phyloP scores from a whole-genome alignment of 2,888 invertebrate species.

The Rotaria magnacalcarata region DNA sequence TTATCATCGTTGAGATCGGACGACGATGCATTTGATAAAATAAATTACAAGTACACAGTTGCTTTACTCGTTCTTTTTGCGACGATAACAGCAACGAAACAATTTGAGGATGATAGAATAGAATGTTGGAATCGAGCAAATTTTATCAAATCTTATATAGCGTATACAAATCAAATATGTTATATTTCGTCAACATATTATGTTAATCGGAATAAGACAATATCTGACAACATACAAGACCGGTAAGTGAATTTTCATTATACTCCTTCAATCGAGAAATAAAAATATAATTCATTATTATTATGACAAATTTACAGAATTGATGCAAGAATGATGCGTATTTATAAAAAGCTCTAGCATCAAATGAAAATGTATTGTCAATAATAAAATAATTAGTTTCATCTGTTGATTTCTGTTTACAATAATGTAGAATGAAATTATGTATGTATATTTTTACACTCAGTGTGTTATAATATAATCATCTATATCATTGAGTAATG shows the following conservation, averaged over 20 bases:
- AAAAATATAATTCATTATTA: too few relatives aligned
- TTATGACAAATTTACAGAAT: too few relatives aligned
- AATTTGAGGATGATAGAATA: conserved; percentile 28
- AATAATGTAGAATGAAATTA: too few relatives aligned
- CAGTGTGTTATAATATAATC: too few relatives aligned
- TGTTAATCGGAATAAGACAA: background rate
- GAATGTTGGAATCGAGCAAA: conserved; percentile 37
- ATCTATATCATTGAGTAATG: background rate
- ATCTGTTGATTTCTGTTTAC: too few relatives aligned
- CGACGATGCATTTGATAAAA: conserved; percentile 16
- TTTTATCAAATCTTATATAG: background rate
- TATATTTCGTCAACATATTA: conserved; percentile 25
- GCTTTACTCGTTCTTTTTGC: background rate
- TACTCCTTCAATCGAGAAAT: too few relatives aligned
- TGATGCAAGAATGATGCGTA: too few relatives aligned
- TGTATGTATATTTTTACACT: too few relatives aligned
- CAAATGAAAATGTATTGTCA: too few relatives aligned
- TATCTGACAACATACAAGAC: background rate
- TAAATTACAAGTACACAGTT: conserved; percentile 30
- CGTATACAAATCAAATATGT: conserved; percentile 32
- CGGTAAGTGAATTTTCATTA: background rate
- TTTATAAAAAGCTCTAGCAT: too few relatives aligned
- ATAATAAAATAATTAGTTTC: too few relatives aligned
- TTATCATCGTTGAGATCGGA: background rate
- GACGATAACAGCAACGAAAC: background rate